phyloP scores from a whole-genome alignment of 2,888 invertebrate species.

The Protophormia terraenovae region DNA sequence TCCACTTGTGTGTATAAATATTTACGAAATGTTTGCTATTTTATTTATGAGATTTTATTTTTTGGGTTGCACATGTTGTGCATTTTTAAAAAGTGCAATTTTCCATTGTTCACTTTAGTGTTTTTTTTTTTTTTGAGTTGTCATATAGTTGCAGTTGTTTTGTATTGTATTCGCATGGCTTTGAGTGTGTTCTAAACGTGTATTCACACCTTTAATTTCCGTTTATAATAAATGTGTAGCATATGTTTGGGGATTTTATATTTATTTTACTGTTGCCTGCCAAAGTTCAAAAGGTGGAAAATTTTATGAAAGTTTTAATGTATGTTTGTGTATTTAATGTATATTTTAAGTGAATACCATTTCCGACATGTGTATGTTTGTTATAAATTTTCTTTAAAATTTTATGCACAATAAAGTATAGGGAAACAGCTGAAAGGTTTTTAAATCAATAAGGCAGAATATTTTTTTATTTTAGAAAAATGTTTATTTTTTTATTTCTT shows the following conservation, averaged over 20 bases:
- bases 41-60: conserved; percentile 26
- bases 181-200: conserved; percentile 4
- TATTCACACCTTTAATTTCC: conserved; percentile 60
- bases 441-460: neutral
- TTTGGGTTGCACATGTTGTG: conserved; percentile 13
- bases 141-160: conserved; percentile 4
- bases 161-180: conserved; percentile 23
- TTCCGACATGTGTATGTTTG: conserved; percentile 47
- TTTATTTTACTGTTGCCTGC: conserved; percentile 30
- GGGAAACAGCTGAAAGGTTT: neutral
- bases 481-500: too few relatives aligned
- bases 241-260: conserved; percentile 20
- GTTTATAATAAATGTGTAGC: conserved; percentile 38
- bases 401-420: neutral
- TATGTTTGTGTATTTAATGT: neutral
- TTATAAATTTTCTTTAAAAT: conserved; percentile 5
- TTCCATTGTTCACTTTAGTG: neutral
- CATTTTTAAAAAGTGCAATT: conserved; percentile 13
- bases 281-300: conserved; percentile 38
- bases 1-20: neutral
- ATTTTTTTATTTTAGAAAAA: too few relatives aligned
- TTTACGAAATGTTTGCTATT: neutral
- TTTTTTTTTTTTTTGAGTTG: neutral
- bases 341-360: neutral
- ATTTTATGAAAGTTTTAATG: conserved; percentile 32